Evolutionary conservation across 2,888 invertebrate species (phyloP).

Genomic region (Melanotus villosus): DNA sequence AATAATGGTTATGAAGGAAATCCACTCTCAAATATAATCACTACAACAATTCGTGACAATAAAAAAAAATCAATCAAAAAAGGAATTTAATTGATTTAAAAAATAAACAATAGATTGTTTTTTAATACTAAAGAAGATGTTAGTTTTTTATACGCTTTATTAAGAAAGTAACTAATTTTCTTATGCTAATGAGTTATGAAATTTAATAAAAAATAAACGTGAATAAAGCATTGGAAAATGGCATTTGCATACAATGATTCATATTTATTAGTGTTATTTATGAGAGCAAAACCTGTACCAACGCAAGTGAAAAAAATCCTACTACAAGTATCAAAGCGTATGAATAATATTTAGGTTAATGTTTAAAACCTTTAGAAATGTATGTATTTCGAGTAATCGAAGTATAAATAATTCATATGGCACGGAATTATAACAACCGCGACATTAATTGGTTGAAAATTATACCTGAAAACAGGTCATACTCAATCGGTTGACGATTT

Average conservation of each 20-base stretch:
- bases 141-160: too few relatives aligned
- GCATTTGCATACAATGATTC: background rate
- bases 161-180: too few relatives aligned
- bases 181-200: too few relatives aligned
- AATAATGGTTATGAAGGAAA: too few relatives aligned
- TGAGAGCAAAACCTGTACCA: background rate
- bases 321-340: background rate
- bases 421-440: background rate
- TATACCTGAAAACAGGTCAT: background rate
- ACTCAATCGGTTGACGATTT: background rate
- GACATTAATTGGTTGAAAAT: constrained; percentile 13
- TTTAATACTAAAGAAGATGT: too few relatives aligned
- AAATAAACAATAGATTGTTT: too few relatives aligned
- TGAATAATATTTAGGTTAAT: constrained; percentile 27
- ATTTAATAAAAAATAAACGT: too few relatives aligned
- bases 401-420: constrained; percentile 13
- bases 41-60: too few relatives aligned
- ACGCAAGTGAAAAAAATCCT: background rate
- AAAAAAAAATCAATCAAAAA: too few relatives aligned
- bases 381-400: constrained; percentile 13
- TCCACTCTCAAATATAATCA: too few relatives aligned
- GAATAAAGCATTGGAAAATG: background rate
- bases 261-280: background rate
- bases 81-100: too few relatives aligned
- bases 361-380: constrained; percentile 19